Base-by-base conservation (phyloP, 2,797 vertebrate genomes). In the Allobates femoralis region DNA sequence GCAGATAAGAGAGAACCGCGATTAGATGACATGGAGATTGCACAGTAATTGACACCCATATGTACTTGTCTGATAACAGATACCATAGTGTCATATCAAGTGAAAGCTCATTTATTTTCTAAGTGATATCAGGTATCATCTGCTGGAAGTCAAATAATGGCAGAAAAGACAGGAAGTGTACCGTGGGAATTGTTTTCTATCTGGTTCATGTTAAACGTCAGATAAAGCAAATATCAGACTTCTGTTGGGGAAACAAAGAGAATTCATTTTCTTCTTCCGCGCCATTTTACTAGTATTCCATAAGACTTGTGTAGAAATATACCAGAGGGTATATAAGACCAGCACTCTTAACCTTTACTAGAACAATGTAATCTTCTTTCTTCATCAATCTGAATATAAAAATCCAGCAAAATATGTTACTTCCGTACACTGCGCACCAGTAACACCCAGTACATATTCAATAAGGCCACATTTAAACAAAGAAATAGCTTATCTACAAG, bases 301-400 rank as follows among this genome's bases (percentile, higher is more conserved):
- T 81, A 41, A 23, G 66, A 30, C 30, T 8, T 30, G 19, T 16
- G 34, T 69, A 51, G 26, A 55, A 86, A 83, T 82, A 83, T 74
- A 62, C n/a, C 79, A 74, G 30, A 16, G 26, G 15, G 16, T 76
- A 82, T 41, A 56, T 26, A 79, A 79, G 64, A 84, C 37, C 67
- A 51, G 37, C 23, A 71, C 73, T 60, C 34, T 53, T 87, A 84
- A 84, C 81, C 64, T 87, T 87, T 74, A 15, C 8, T 50, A 15
- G 62, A 87, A 87, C 86, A 87, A 87, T 87, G 86, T 73, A 79
- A 87, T 87, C 81, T 87, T 30, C 16, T 32, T 74, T 84, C 73
- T 71, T 73, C 23, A 83, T 84, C 81, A 84, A 30, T 64, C 34
- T 15, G 26, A 37, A 55, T 62, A 60, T n/a, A 12, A 60, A 64